Conservation (phyloP, 2,113 vertebrate species). For the Isichthys henryi region DNA sequence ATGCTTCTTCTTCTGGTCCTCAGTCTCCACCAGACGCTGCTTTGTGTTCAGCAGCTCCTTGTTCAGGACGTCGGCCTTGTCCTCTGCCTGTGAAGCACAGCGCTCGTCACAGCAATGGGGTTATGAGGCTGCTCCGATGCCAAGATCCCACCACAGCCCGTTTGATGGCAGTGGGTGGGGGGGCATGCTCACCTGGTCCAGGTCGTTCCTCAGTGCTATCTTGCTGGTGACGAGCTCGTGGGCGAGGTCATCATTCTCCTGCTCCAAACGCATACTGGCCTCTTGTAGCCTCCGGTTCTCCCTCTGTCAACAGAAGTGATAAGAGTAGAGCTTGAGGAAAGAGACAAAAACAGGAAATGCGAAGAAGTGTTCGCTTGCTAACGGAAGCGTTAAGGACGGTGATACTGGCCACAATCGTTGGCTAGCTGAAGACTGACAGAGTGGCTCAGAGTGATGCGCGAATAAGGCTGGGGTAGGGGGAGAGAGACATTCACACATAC, state of each 20-base stretch:
- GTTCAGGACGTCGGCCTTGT: conserved; percentile 92
- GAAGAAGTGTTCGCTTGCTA: background rate
- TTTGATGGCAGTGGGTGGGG: background rate
- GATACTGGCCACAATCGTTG: background rate
- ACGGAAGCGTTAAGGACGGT: background rate
- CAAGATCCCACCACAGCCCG: background rate
- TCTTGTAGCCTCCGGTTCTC: conserved; percentile 96
- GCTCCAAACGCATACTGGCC: conserved; percentile 94
- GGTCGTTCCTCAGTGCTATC: conserved; percentile 89
- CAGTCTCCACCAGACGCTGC: conserved; percentile 87
- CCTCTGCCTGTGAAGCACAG: conserved; percentile 71
- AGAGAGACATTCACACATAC: background rate
- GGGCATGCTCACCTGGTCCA: conserved; percentile 77
- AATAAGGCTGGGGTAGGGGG: background rate
- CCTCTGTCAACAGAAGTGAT: conserved; percentile 60
- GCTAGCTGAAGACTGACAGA: background rate
- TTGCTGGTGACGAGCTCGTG: conserved; percentile 98
- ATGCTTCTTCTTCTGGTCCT: conserved; percentile 89
- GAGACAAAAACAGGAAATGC: background rate
- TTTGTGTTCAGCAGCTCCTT: conserved; percentile 93
- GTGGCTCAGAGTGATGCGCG: background rate
- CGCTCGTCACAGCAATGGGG: background rate
- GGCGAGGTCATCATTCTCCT: conserved; percentile 95
- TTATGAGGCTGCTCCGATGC: background rate
- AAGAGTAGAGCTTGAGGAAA: conserved; percentile 23